Conservation (phyloP, 2,888 invertebrate species). For the Hyposoter didymator region DNA sequence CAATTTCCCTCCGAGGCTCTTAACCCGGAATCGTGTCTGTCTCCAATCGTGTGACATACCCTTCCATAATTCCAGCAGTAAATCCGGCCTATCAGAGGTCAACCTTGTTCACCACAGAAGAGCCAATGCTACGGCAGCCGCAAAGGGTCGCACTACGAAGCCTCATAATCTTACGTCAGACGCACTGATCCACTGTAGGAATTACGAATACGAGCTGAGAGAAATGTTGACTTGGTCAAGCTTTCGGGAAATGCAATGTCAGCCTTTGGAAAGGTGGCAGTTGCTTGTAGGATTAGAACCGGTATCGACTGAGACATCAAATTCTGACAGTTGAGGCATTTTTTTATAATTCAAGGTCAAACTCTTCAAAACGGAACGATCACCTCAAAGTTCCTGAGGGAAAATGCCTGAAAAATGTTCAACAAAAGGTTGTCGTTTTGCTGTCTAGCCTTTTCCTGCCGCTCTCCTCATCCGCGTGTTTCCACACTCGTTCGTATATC, state of each 20-base stretch:
- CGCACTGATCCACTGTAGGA: background rate
- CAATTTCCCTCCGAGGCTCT: constrained; percentile 55
- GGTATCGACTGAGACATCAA: no score
- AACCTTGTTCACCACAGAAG: constrained; percentile 41
- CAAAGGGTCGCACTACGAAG: constrained; percentile 24
- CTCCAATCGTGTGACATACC: constrained; percentile 72
- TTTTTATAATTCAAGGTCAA: background rate
- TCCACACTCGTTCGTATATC: background rate
- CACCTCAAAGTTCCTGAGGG: background rate
- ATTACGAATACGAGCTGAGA: background rate
- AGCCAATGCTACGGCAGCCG: constrained; percentile 20
- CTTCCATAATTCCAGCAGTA: constrained; percentile 76
- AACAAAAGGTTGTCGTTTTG: background rate
- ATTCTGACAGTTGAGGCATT: no score
- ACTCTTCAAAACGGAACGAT: background rate
- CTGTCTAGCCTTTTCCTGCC: constrained; percentile 13
- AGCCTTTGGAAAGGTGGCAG: background rate
- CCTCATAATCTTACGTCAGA: constrained; percentile 22
- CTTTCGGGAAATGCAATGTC: background rate
- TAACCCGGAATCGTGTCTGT: constrained; percentile 62
- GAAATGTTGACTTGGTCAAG: background rate
- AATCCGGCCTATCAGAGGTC: constrained; percentile 76
- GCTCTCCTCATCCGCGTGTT: background rate
- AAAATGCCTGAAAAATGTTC: background rate
- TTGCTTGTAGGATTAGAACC: no score